A percentile compares a stretch with the other conserved stretches of the same genome.
These are phyloP conservation scores for Heterodera schachtii DNA, from an alignment of 1,140 invertebrate species.

Conservation along the genomic window DNA sequence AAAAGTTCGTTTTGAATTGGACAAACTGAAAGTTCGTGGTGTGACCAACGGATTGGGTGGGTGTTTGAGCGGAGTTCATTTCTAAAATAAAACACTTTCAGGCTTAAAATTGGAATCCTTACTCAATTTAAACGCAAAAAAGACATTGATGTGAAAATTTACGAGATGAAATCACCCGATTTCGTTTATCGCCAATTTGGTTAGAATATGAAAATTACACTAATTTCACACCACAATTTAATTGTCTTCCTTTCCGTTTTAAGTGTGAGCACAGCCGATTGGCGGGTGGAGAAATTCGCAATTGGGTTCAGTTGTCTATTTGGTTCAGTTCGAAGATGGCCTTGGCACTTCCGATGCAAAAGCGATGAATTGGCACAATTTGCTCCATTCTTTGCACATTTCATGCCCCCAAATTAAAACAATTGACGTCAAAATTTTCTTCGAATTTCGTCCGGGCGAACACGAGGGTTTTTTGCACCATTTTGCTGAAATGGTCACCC, in stretches of 20 bases:
- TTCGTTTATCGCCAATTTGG: neutral
- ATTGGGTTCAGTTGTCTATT: neutral
- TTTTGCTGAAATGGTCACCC: neutral
- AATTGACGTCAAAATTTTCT: neutral
- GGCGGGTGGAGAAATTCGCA: neutral
- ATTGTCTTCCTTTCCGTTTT: neutral
- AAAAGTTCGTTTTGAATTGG: neutral
- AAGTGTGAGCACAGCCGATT: neutral
- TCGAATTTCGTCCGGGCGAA: neutral
- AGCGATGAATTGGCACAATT: neutral
- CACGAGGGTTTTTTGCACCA: neutral
- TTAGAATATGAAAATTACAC: neutral
- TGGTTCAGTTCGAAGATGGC: neutral
- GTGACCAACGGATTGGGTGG: neutral
- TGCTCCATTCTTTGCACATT: neutral
- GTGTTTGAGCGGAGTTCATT: neutral
- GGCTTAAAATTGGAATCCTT: neutral
- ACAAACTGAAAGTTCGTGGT: neutral
- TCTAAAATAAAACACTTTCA: neutral
- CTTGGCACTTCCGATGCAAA: neutral
- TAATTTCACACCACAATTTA: neutral
- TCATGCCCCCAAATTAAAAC: neutral
- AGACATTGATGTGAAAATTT: neutral
- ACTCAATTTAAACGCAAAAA: neutral
- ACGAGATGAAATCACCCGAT: neutral